A percentile compares a stretch with the other conserved stretches of the same genome.
These are phyloP conservation scores for Autographa gamma DNA, from an alignment of 2,888 invertebrate genomes.

Conservation along the genomic window DNA sequence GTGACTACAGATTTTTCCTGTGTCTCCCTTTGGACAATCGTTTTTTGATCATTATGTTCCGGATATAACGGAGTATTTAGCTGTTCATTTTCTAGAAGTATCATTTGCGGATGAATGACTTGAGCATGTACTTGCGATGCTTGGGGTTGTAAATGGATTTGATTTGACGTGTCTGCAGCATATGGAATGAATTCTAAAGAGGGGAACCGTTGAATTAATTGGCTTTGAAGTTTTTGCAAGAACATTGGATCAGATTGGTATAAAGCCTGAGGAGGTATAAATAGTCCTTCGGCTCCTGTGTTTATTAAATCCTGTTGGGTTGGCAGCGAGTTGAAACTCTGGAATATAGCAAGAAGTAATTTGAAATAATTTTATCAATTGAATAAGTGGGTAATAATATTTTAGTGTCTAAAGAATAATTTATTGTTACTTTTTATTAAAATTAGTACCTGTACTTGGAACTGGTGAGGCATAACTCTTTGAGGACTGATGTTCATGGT, in stretches of 20 bases:
- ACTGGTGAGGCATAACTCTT: slow-evolving; percentile 78
- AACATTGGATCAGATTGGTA: slow-evolving; percentile 87
- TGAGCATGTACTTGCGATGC: slow-evolving; percentile 59
- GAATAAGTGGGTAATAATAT: too few species aligned
- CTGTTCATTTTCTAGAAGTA: slow-evolving; percentile 76
- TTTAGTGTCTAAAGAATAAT: too few species aligned
- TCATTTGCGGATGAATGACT: slow-evolving; percentile 66
- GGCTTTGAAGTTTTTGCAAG: slow-evolving; percentile 82
- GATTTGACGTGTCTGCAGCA: slow-evolving; percentile 68
- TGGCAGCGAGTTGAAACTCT: slow-evolving; percentile 66
- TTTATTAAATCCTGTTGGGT: slow-evolving; percentile 76
- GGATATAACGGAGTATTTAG: slow-evolving; percentile 64
- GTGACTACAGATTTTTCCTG: slow-evolving; percentile 76
- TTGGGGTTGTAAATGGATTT: slow-evolving; percentile 53
- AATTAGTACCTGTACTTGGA: slow-evolving; percentile 27
- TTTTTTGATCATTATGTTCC: slow-evolving; percentile 71
- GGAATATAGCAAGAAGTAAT: slow-evolving; percentile 22
- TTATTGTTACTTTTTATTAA: background rate
- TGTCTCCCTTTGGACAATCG: slow-evolving; percentile 80
- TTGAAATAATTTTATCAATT: background rate
- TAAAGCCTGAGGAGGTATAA: slow-evolving; percentile 80
- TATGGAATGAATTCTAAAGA: slow-evolving; percentile 84
- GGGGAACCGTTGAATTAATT: slow-evolving; percentile 79
- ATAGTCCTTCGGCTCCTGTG: slow-evolving; percentile 76
- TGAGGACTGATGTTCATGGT: slow-evolving; percentile 79